Base-by-base conservation (phyloP, 1,140 invertebrate species). In the Rhagoletis zephyria region DNA sequence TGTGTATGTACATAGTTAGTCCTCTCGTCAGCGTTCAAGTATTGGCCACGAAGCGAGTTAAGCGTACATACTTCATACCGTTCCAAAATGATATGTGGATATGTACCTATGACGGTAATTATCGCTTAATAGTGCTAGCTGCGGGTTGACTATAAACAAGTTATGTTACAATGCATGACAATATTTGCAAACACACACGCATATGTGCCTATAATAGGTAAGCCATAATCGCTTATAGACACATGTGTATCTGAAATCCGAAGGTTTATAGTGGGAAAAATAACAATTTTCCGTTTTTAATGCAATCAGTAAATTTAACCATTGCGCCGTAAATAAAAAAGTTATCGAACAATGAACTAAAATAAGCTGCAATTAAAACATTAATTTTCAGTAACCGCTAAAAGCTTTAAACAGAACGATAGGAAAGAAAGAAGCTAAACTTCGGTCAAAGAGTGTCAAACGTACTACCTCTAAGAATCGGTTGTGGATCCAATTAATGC, bases 61-160 rank as follows among this genome's bases (percentile, higher is more conserved):
- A 56, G 74, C 74, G 74, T 48, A 19, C 74, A 56, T 81, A 19
- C 74, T 81, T 81, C 74, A 81, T n/a, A 19, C 74, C 48, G 14
- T 59, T 74, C 61, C 45, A 16, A 48, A 48, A 74, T 7, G 42
- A n/a, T 74, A 70, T 70, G 16, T 70, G 12, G 2, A 1, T 45
- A 64, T 64, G 10, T 64, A 64, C 4, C 16, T 64, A 40, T 81
- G n/a, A 51, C 1, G n/a, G 74, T 48, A 81, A 81, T 81, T 81
- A 81, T 9, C 74, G 51, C 45, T 19, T 56, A 81, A 81, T 81
- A n/a, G 74, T 19, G 42, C 51, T 16, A 51, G 45, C 45, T 77
- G 51, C 42, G n/a, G 45, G 14, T 12, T 10, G 10, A 56, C 48
- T 59, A 81, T 81, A 81, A 81, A 81, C 16, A 81, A 81, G 45